phyloP scores from a whole-genome alignment of 1,140 invertebrate genomes.

The Plectrocnemia conspersa region DNA sequence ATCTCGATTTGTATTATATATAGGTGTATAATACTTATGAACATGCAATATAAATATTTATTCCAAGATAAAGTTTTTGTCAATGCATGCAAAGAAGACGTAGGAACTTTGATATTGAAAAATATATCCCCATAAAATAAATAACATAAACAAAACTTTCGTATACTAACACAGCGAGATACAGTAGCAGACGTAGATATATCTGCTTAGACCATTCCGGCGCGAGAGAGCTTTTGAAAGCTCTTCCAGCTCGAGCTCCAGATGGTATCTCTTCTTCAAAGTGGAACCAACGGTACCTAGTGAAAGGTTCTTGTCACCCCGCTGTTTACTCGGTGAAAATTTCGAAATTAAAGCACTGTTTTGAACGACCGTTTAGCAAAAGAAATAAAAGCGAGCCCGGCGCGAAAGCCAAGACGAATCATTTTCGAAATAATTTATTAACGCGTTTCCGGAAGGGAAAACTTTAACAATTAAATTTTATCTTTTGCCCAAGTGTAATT shows the following conservation, averaged over 20 bases:
- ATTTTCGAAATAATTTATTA: slow-evolving; percentile 3
- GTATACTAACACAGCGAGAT: too few relatives aligned
- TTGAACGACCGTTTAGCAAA: background rate
- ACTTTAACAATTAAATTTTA: slow-evolving; percentile 21
- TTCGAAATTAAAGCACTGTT: slow-evolving; percentile 13
- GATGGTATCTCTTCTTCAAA: slow-evolving; percentile 14
- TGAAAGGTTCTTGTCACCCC: slow-evolving; percentile 14
- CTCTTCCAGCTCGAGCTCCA: slow-evolving; percentile 15
- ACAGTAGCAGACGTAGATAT: slow-evolving; percentile 7
- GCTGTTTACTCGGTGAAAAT: slow-evolving; percentile 14
- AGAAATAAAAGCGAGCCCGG: background rate
- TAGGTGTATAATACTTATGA: too few relatives aligned
- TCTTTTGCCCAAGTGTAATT: slow-evolving; percentile 14
- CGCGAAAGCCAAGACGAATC: background rate
- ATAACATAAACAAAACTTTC: too few relatives aligned
- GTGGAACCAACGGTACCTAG: background rate
- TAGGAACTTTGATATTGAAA: too few relatives aligned
- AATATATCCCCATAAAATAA: too few relatives aligned
- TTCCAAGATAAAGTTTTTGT: too few relatives aligned
- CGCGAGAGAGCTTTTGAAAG: slow-evolving; percentile 13
- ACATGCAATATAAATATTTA: too few relatives aligned
- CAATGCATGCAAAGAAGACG: too few relatives aligned
- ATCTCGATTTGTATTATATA: too few relatives aligned
- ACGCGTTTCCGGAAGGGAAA: slow-evolving; percentile 9
- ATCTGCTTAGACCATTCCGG: slow-evolving; percentile 7